Conservation (phyloP, 2,797 vertebrate genomes). For the Sylvia borin region DNA sequence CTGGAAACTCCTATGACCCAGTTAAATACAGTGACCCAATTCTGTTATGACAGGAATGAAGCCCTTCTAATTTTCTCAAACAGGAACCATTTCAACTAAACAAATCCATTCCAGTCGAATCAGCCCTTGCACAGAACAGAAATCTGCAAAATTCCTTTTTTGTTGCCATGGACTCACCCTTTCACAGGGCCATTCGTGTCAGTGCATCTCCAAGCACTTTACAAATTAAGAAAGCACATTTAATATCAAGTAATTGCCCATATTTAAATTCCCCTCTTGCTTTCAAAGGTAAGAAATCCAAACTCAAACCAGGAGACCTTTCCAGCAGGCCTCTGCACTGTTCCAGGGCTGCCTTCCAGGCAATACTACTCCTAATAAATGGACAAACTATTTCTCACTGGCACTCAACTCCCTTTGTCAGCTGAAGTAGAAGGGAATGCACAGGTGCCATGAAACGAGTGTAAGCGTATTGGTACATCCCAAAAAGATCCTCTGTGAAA, state of each 20-base stretch:
- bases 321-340: neutral
- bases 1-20: conserved; percentile 63
- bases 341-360: neutral
- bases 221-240: neutral
- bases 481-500: neutral
- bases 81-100: neutral
- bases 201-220: neutral
- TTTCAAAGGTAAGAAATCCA: neutral
- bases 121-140: neutral
- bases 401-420: neutral
- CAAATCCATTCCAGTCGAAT: neutral
- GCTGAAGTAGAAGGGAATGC: neutral
- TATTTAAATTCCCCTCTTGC: neutral
- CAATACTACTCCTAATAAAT: neutral
- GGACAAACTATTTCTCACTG: neutral
- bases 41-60: conserved; percentile 39
- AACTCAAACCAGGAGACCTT: neutral
- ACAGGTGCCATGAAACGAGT: neutral
- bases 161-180: neutral
- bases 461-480: neutral
- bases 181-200: neutral
- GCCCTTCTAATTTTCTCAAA: conserved; percentile 17
- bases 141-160: neutral
- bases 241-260: neutral
- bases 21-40: conserved; percentile 64